A percentile compares a stretch with the other conserved stretches of the same genome.
phyloP scores from a whole-genome alignment of 2,113 vertebrate species.

The Sinocyclocheilus maitianheensis region DNA sequence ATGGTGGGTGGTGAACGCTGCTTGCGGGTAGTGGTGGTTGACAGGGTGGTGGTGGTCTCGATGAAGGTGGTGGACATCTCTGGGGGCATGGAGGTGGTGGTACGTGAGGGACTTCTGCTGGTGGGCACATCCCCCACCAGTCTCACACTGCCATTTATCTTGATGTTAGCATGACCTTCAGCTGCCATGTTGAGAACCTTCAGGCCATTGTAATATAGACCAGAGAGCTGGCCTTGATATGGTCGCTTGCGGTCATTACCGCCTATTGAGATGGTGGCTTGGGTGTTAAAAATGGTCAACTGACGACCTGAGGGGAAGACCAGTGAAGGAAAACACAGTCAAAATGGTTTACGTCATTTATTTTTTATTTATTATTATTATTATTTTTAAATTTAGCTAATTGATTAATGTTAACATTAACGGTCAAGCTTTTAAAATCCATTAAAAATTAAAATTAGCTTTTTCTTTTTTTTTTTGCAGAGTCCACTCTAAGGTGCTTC shows the following conservation, averaged over 20 bases:
- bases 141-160: constrained; percentile 93
- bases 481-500: not conserved
- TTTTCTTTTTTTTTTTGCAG: not conserved
- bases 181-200: constrained; percentile 98
- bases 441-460: not conserved
- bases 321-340: not conserved
- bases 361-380: not conserved
- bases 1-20: constrained; percentile 92
- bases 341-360: not conserved
- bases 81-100: constrained; percentile 89
- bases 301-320: constrained; percentile 82
- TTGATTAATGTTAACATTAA: not conserved
- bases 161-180: constrained; percentile 91
- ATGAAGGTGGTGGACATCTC: constrained; percentile 99
- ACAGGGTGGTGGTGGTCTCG: constrained; percentile 96
- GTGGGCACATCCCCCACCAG: constrained; percentile 93
- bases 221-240: constrained; percentile 97
- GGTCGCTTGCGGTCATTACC: constrained; percentile 93
- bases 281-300: constrained; percentile 99
- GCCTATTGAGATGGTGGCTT: constrained; percentile 96
- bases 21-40: constrained; percentile 94
- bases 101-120: constrained; percentile 85
- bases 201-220: constrained; percentile 97
- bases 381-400: not conserved
- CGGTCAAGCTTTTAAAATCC: not conserved